Percentiles rank a stretch among this genome's conserved stretches.
Conservation (phyloP, 1,140 invertebrate genomes). For the Drosophila equinoxialis region DNA sequence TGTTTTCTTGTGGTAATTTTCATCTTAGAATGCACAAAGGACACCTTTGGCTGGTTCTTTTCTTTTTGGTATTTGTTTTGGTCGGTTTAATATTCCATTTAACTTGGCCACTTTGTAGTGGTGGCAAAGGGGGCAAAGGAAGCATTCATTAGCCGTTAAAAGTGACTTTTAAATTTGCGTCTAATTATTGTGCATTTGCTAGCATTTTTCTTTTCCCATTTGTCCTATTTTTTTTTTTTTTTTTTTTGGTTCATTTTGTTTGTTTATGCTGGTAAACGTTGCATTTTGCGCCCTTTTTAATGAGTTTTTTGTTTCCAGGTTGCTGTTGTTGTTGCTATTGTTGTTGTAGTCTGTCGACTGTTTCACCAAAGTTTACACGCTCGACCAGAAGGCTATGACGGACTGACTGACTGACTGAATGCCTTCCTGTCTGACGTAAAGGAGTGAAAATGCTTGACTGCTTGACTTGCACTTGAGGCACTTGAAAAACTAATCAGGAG, state of each 20-base stretch:
- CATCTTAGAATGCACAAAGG: neutral
- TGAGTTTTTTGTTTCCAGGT: constrained; percentile 64
- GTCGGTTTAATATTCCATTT: neutral
- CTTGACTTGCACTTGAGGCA: constrained; percentile 67
- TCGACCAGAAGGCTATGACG: constrained; percentile 40
- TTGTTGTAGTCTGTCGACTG: constrained; percentile 39
- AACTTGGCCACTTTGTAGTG: constrained; percentile 10
- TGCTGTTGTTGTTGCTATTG: constrained; percentile 37
- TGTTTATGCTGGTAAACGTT: constrained; percentile 61
- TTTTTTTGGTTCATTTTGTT: constrained; percentile 11
- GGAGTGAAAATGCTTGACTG: constrained; percentile 62
- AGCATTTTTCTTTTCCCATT: constrained; percentile 61
- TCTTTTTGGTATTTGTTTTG: neutral
- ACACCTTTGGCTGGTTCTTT: neutral
- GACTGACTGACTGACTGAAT: constrained; percentile 30
- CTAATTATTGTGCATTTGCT: constrained; percentile 76
- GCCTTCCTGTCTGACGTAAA: constrained; percentile 21
- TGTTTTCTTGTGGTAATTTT: too few species aligned
- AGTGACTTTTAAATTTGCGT: constrained; percentile 63
- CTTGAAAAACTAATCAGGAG: constrained; percentile 79
- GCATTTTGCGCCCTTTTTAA: constrained; percentile 75
- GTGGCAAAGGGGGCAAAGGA: constrained; percentile 30
- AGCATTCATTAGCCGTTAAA: constrained; percentile 51
- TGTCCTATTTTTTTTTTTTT: constrained; percentile 31
- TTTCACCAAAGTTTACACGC: constrained; percentile 55